Evolutionary conservation across 2,888 invertebrate genomes (phyloP).

Genomic region (Steinernema hermaphroditum): DNA sequence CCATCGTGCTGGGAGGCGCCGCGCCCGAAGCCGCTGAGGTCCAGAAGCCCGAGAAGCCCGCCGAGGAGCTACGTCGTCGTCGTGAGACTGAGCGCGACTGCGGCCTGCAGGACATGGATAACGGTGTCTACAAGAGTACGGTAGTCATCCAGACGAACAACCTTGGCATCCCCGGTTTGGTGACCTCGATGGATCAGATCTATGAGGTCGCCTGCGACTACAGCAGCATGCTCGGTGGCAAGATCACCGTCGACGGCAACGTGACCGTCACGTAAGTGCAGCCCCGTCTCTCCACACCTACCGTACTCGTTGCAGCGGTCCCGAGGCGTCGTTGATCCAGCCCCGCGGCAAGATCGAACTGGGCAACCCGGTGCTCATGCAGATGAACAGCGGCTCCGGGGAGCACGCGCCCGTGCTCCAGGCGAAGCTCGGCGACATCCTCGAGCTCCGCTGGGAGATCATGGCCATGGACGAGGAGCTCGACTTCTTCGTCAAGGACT

Average conservation of each 20-base stretch:
- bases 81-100: conserved; percentile 60
- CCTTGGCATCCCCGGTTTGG: conserved; percentile 65
- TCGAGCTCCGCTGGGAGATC: conserved; percentile 66
- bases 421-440: conserved; percentile 66
- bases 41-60: conserved; percentile 37
- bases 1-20: conserved; percentile 53
- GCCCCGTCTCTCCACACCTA: not conserved
- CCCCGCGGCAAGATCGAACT: conserved; percentile 66
- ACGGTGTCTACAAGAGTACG: conserved; percentile 65
- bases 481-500: conserved; percentile 66
- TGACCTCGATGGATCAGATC: conserved; percentile 66
- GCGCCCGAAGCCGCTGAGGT: conserved; percentile 36
- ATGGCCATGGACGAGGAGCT: conserved; percentile 67
- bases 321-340: conserved; percentile 64
- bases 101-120: conserved; percentile 39
- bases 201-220: conserved; percentile 63
- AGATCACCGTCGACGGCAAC: conserved; percentile 61
- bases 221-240: conserved; percentile 63
- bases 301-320: conserved; percentile 53
- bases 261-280: conserved; percentile 57
- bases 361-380: conserved; percentile 66
- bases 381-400: conserved; percentile 56
- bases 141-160: conserved; percentile 67
- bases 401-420: conserved; percentile 49
- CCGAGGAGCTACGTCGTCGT: conserved; percentile 47